These are phyloP conservation scores for Catostomus latipinnis DNA, from an alignment of 2,797 vertebrate genomes.

Conservation along the genomic window DNA sequence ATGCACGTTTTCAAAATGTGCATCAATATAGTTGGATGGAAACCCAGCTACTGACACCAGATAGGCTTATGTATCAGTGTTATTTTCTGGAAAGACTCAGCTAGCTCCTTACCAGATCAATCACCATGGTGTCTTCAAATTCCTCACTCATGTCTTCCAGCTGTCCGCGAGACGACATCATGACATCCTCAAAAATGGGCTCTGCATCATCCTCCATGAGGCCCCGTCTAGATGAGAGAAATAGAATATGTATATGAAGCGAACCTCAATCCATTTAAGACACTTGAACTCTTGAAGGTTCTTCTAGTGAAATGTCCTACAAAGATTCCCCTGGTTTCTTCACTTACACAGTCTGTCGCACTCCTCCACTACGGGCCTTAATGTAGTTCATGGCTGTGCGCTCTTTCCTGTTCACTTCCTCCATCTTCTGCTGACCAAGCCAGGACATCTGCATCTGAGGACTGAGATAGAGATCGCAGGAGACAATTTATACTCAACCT, in stretches of 20 bases:
- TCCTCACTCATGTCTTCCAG: slow-evolving; percentile 99
- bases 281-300: background rate
- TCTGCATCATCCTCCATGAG: slow-evolving; percentile 98
- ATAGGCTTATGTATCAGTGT: no score
- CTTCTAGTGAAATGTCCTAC: background rate
- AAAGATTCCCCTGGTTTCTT: background rate
- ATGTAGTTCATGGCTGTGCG: slow-evolving; percentile 96
- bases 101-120: slow-evolving; percentile 89
- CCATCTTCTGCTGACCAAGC: slow-evolving; percentile 96
- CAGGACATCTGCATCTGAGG: slow-evolving; percentile 99
- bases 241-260: background rate
- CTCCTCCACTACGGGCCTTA: slow-evolving; percentile 93
- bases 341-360: slow-evolving; percentile 96
- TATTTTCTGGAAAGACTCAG: background rate
- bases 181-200: slow-evolving; percentile 98
- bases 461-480: slow-evolving; percentile 68
- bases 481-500: background rate
- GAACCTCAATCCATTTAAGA: background rate
- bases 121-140: slow-evolving; percentile 99
- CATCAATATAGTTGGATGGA: no score
- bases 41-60: no score
- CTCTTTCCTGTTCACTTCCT: slow-evolving; percentile 95
- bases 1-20: no score
- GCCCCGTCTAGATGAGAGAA: slow-evolving; percentile 81
- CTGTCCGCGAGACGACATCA: slow-evolving; percentile 98